A percentile compares a stretch with the other conserved stretches of the same genome.
Conservation (phyloP, 2,888 invertebrate species). For the Dynastes maya region DNA sequence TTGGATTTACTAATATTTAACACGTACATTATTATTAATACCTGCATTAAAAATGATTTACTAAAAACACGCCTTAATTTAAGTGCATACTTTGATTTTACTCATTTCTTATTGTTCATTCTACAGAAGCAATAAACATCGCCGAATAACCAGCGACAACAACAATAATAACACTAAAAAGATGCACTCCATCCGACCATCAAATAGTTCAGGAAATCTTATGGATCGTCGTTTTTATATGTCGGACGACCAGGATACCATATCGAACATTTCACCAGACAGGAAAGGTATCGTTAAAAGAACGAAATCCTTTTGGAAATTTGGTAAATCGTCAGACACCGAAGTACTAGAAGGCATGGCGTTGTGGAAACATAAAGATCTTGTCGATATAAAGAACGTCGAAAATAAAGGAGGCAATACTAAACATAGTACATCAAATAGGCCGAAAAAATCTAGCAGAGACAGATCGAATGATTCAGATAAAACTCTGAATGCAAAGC, state of each 20-base stretch:
- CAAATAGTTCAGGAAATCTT: constrained; percentile 67
- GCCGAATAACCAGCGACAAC: constrained; percentile 61
- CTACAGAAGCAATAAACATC: constrained; percentile 56
- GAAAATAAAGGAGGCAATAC: constrained; percentile 67
- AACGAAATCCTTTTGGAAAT: constrained; percentile 90
- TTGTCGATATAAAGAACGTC: constrained; percentile 81
- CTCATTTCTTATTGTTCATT: not conserved
- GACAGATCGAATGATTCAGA: constrained; percentile 69
- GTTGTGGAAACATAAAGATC: constrained; percentile 88
- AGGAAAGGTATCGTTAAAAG: constrained; percentile 82
- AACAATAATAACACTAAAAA: constrained; percentile 65
- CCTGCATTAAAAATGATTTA: not conserved
- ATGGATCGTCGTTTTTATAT: constrained; percentile 70
- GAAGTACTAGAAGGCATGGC: constrained; percentile 91
- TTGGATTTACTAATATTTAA: not conserved
- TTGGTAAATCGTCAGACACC: constrained; percentile 80
- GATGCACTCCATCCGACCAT: constrained; percentile 62
- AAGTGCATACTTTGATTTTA: constrained; percentile 54
- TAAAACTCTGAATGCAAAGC: constrained; percentile 67
- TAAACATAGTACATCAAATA: constrained; percentile 64
- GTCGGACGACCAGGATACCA: constrained; percentile 74
- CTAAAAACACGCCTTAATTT: not conserved
- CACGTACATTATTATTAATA: not conserved
- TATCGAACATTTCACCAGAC: constrained; percentile 72
- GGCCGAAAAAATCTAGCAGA: constrained; percentile 66